Percentiles rank a stretch among this genome's conserved stretches.
These are phyloP conservation scores for Agriopis marginaria DNA, from an alignment of 2,888 invertebrate species.

Conservation along the genomic window DNA sequence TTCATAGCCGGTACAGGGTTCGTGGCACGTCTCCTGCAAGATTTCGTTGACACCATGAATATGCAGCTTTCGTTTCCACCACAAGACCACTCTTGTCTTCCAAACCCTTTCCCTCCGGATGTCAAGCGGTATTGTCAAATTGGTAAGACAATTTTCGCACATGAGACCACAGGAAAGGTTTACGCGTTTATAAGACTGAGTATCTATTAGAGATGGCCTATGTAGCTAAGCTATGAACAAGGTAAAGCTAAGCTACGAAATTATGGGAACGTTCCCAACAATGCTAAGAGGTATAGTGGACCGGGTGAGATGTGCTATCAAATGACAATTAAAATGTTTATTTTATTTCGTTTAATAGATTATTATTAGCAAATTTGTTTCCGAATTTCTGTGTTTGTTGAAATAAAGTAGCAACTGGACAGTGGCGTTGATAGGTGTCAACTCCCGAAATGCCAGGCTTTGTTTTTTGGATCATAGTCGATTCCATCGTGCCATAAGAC, in stretches of 20 bases:
- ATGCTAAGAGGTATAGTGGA: background rate
- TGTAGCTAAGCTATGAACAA: background rate
- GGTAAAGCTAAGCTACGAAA: background rate
- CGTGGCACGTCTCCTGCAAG: slow-evolving; percentile 62
- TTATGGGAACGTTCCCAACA: background rate
- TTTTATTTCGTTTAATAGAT: too few species aligned
- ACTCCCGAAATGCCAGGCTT: too few species aligned
- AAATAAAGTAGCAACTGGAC: too few species aligned
- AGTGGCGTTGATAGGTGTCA: too few species aligned
- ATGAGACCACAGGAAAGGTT: too few species aligned
- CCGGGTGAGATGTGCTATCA: background rate
- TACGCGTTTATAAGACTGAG: too few species aligned
- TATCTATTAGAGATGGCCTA: background rate
- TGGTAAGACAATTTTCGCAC: slow-evolving; percentile 62
- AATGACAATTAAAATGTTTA: too few species aligned
- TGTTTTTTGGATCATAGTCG: too few species aligned
- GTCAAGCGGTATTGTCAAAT: slow-evolving; percentile 88
- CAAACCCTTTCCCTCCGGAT: slow-evolving; percentile 90
- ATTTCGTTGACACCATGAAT: slow-evolving; percentile 61
- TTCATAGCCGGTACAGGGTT: slow-evolving; percentile 64
- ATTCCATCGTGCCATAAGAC: too few species aligned
- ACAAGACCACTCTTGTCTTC: slow-evolving; percentile 89
- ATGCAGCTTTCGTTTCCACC: slow-evolving; percentile 54
- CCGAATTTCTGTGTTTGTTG: too few species aligned
- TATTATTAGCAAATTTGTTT: too few species aligned